A percentile compares a stretch with the other conserved stretches of the same genome.
phyloP scores from a whole-genome alignment of 2,113 vertebrate species.

The Pluvialis apricaria region DNA sequence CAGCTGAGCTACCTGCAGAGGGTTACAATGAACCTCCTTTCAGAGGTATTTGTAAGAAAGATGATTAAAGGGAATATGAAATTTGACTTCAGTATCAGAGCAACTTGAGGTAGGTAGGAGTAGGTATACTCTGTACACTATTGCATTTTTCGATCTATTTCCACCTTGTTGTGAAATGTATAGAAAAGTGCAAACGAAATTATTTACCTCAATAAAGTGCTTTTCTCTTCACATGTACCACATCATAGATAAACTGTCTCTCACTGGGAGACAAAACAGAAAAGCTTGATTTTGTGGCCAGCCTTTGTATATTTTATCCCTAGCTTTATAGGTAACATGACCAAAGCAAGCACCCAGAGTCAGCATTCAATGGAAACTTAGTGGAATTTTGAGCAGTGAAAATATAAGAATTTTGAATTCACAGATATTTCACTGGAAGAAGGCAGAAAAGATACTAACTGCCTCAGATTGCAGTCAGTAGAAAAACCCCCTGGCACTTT shows the following conservation, averaged over 20 bases:
- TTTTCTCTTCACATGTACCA: not conserved
- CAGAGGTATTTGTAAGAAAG: not conserved
- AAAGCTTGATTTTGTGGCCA: not conserved
- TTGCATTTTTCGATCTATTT: not conserved
- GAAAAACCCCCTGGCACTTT: not conserved
- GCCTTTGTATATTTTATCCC: not conserved
- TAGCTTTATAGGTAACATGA: not conserved
- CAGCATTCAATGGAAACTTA: not conserved
- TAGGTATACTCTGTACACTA: accelerated
- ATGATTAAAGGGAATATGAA: not conserved
- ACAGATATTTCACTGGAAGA: not conserved
- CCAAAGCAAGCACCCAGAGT: not conserved
- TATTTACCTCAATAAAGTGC: not conserved
- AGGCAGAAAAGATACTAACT: not conserved
- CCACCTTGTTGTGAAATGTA: accelerated
- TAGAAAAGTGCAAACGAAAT: not conserved
- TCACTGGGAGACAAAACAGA: not conserved
- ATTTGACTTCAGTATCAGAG: not conserved
- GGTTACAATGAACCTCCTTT: not conserved
- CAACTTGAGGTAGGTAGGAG: not conserved
- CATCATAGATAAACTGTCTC: not conserved
- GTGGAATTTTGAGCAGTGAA: not conserved
- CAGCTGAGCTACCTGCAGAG: not conserved
- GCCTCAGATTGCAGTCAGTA: not conserved
- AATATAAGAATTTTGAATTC: not conserved